Percentiles rank a stretch among this genome's conserved stretches.
phyloP scores from a whole-genome alignment of 2,113 vertebrate species.

The Rhadina sibilatrix region DNA sequence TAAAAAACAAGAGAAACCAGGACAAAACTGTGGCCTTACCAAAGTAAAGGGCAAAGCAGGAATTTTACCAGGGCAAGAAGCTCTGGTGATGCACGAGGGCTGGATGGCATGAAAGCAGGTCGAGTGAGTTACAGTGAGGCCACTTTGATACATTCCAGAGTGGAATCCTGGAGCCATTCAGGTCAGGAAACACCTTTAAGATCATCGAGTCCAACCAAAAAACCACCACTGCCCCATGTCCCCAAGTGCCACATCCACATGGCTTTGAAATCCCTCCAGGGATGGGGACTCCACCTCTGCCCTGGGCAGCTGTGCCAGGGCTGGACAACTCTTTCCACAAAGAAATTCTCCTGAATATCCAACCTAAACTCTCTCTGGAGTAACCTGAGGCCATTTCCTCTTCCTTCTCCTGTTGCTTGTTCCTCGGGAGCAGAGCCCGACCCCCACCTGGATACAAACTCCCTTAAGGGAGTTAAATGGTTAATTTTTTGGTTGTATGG shows the following conservation, averaged over 20 bases:
- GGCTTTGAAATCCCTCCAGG: background rate
- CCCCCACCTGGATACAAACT: accelerated
- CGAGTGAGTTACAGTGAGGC: background rate
- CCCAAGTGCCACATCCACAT: background rate
- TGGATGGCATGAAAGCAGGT: background rate
- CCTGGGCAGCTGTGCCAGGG: background rate
- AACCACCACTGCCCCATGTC: background rate
- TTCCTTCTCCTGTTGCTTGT: background rate
- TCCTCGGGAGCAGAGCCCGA: accelerated
- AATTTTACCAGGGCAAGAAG: background rate
- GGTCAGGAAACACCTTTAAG: background rate
- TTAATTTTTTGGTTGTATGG: background rate
- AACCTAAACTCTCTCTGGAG: background rate
- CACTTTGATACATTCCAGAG: background rate
- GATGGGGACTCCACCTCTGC: background rate
- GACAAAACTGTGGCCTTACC: background rate
- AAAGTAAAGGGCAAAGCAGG: background rate
- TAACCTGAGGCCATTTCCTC: background rate
- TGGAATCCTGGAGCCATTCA: background rate
- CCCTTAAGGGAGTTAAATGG: background rate
- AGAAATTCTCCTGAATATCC: background rate
- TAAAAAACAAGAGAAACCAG: background rate
- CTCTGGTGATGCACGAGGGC: background rate
- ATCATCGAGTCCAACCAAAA: background rate
- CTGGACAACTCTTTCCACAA: background rate